Conservation (phyloP, 2,888 invertebrate genomes). For the Scrobipalpa costella region DNA sequence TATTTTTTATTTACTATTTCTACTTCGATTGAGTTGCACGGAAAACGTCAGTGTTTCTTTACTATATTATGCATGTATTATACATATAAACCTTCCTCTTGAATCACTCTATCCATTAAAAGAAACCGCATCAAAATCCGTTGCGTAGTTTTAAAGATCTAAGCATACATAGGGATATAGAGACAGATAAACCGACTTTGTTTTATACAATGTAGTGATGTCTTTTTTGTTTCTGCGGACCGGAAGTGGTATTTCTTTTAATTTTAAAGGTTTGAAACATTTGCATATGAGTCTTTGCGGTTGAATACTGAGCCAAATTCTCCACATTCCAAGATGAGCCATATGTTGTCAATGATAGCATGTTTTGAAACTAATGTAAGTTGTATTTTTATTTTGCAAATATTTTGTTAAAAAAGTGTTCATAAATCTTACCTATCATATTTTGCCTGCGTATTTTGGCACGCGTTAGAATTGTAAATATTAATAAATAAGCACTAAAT, state of each 20-base stretch:
- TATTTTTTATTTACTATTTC: no score
- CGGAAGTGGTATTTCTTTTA: not conserved
- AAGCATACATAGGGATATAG: no score
- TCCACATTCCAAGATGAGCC: slow-evolving; percentile 6
- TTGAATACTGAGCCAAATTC: not conserved
- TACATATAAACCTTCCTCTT: no score
- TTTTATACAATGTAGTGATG: no score
- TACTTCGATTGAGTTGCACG: no score
- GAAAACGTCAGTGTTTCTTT: no score
- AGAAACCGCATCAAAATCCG: no score
- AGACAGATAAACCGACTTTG: no score
- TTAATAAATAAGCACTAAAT: slow-evolving; percentile 23
- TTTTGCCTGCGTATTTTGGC: slow-evolving; percentile 14
- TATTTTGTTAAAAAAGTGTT: slow-evolving; percentile 8
- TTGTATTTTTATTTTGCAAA: not conserved
- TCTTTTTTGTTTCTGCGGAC: not conserved
- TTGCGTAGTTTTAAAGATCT: no score
- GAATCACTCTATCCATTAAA: no score
- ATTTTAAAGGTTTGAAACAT: not conserved
- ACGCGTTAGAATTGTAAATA: slow-evolving; percentile 17
- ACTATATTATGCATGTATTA: no score
- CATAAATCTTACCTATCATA: not conserved
- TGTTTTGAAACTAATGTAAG: slow-evolving; percentile 1
- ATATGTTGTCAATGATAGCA: not conserved
- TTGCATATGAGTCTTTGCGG: not conserved